Evolutionary conservation across 2,797 vertebrate species (phyloP).

Genomic region (Poeciliopsis infans): DNA sequence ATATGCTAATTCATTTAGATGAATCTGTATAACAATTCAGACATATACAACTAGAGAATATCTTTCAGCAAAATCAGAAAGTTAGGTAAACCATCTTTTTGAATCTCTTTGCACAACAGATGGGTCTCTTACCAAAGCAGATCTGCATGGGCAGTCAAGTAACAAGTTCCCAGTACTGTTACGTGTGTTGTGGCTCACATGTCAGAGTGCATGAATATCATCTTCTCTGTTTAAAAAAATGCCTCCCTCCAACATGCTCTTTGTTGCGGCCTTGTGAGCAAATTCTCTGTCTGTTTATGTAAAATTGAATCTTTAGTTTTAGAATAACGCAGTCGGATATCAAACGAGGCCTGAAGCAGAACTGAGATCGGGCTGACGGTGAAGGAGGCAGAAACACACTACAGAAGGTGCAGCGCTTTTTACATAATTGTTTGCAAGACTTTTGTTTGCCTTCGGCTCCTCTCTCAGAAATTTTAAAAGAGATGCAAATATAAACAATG

Average conservation of each 20-base stretch:
- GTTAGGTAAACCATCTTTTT: constrained; percentile 5
- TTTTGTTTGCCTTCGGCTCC: background rate
- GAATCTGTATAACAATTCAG: background rate
- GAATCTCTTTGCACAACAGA: constrained; percentile 33
- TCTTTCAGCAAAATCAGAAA: background rate
- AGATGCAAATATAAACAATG: constrained; percentile 33
- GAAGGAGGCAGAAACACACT: constrained; percentile 10
- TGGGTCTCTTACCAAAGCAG: constrained; percentile 25
- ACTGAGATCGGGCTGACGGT: constrained; percentile 20
- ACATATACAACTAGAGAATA: background rate
- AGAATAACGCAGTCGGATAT: background rate
- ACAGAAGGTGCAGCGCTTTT: constrained; percentile 1
- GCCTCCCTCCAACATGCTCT: background rate
- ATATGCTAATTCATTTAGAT: background rate
- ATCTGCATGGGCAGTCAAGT: constrained; percentile 60
- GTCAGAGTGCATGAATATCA: constrained; percentile 21
- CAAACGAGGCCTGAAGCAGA: constrained; percentile 34
- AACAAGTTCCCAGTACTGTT: constrained; percentile 14
- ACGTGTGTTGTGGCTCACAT: constrained; percentile 22
- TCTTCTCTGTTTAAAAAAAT: constrained; percentile 17
- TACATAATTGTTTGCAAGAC: constrained; percentile 5
- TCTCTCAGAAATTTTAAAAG: constrained; percentile 14
- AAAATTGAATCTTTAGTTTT: background rate
- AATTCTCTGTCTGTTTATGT: background rate
- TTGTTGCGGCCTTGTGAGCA: background rate